Evolutionary conservation across 2,797 vertebrate species (phyloP).

Genomic region (Cercopithecus petaurista): DNA sequence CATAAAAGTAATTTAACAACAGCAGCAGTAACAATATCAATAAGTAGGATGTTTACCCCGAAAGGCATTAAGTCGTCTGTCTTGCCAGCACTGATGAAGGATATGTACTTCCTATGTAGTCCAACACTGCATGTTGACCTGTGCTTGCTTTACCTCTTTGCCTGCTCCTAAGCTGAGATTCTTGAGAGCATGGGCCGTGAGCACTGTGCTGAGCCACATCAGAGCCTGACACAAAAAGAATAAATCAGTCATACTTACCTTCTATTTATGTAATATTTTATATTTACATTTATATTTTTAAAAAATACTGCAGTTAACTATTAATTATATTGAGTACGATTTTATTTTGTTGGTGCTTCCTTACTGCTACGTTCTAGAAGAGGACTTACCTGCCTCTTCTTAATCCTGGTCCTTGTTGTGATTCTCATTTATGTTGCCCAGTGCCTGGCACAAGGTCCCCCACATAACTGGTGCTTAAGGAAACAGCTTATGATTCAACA

Average conservation of each 20-base stretch:
- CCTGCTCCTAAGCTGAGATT: neutral
- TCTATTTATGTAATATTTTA: neutral
- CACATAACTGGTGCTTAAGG: neutral
- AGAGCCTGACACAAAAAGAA: neutral
- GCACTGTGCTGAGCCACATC: neutral
- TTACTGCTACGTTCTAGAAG: neutral
- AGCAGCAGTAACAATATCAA: neutral
- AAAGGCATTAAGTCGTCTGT: neutral
- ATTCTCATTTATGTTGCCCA: neutral
- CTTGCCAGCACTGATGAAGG: neutral
- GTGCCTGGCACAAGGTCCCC: too few species aligned
- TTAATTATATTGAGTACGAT: neutral
- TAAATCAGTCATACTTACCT: neutral
- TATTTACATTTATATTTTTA: neutral
- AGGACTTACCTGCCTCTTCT: rapidly evolving
- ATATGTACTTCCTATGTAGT: neutral
- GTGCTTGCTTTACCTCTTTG: neutral
- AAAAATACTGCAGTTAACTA: neutral
- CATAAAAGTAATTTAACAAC: constrained; percentile 16
- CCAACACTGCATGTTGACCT: neutral
- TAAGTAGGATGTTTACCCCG: neutral
- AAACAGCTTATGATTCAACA: neutral
- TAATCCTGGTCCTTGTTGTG: neutral
- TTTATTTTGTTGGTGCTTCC: neutral
- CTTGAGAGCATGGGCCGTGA: neutral